Base-by-base conservation (phyloP, 2,113 vertebrate genomes). In the Thamnaconus septentrionalis region DNA sequence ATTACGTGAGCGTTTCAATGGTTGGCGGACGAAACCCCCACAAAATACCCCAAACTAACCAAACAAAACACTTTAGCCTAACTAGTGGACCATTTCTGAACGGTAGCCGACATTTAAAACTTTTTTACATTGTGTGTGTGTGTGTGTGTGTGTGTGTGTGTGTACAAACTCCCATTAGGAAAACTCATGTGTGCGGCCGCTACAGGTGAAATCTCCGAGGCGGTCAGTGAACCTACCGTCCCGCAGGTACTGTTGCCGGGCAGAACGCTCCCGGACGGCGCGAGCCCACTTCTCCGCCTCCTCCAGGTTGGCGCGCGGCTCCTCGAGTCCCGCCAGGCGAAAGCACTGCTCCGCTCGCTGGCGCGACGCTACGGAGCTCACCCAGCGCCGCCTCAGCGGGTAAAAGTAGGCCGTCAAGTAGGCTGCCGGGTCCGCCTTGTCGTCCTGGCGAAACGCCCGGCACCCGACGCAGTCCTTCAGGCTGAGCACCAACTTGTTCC, bases 241-340 rank as follows among this genome's bases (percentile, higher is more conserved):
- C 78, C 81, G 60, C 0, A 52, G 64, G 3, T 45, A 43, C 61
- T 62, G 84, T 39, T 81, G 81, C 50, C 63, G 75, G 46, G 61
- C 63, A 39, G 78, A 69, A n/a, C 85, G 69, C 5, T 90, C 81
- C 0, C 60, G 77, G 64, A 92, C 83, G 1, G 85, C 79, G 4
- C 82, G 66, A 66, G 87, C 86, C 91, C 91, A 92, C 59, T 82
- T 89, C 78, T 89, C 80, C 2, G 91, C 91, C 75, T 90, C 91
- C 47, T 88, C 85, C 73, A 90, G 87, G 81, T 92, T 90, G 2
- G 62, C 66, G 46, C 63, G 58, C 47, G 86, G 53, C 59, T 92
- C 90, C 58, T 81, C 79, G 7, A 79, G 72, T 41, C 49, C 39
- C 0, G 63, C 40, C n/a, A 92, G 76, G 3, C 88, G 80, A 58